Conservation (phyloP, 92 coral and sea anemone genomes). For the Bergia sp. region DNA sequence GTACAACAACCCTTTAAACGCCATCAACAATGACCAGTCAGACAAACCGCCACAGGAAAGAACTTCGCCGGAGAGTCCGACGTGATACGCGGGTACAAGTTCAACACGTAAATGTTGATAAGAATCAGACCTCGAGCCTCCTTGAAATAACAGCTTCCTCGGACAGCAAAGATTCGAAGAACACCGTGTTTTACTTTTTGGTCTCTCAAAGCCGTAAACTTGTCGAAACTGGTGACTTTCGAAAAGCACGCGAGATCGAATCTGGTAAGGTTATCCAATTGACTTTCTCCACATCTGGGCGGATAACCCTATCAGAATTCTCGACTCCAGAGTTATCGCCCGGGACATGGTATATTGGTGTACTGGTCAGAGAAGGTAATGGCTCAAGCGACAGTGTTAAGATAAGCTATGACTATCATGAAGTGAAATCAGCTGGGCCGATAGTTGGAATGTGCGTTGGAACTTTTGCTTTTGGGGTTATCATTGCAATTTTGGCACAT, state of each 20-base stretch:
- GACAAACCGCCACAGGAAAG: slow-evolving; percentile 52
- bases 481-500: slow-evolving; percentile 81
- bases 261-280: slow-evolving; percentile 48
- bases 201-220: slow-evolving; percentile 71
- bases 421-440: slow-evolving; percentile 56
- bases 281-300: slow-evolving; percentile 79
- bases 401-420: slow-evolving; percentile 63
- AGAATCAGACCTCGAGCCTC: slow-evolving; percentile 53
- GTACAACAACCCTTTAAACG: neutral
- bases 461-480: slow-evolving; percentile 63
- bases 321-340: slow-evolving; percentile 74
- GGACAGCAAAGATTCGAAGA: neutral
- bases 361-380: slow-evolving; percentile 48
- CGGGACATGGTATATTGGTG: slow-evolving; percentile 90
- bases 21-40: neutral
- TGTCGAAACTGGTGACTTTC: slow-evolving; percentile 56
- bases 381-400: slow-evolving; percentile 35
- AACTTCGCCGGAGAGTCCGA: slow-evolving; percentile 51
- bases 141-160: slow-evolving; percentile 76
- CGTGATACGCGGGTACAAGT: slow-evolving; percentile 9
- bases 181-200: slow-evolving; percentile 59
- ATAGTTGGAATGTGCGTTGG: slow-evolving; percentile 58
- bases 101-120: slow-evolving; percentile 57
- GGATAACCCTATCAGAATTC: slow-evolving; percentile 82
- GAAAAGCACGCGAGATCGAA: slow-evolving; percentile 39